Evolutionary conservation across 2,113 vertebrate species (phyloP).

Genomic region (Nicator chloris): DNA sequence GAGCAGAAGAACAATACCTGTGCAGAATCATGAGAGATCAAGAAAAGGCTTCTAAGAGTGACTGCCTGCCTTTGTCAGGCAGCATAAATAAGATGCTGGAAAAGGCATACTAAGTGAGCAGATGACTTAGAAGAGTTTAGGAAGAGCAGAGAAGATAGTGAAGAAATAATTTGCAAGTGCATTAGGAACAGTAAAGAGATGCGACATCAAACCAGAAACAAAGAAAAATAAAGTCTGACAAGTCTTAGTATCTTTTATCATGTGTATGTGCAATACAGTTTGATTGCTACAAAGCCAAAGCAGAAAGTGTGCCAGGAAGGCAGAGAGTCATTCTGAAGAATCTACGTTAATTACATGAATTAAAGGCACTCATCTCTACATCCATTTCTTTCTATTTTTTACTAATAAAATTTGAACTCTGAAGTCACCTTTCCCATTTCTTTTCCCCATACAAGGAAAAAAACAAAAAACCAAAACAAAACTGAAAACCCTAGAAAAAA

Average conservation of each 20-base stretch:
- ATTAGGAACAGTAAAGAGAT: neutral
- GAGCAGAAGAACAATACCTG: neutral
- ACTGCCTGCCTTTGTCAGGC: neutral
- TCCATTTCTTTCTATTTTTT: neutral
- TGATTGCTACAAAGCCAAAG: neutral
- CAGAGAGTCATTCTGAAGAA: neutral
- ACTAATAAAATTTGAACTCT: neutral
- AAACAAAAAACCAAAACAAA: neutral
- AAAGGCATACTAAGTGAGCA: neutral
- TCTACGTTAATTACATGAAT: neutral
- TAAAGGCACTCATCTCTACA: neutral
- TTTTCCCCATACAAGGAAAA: neutral
- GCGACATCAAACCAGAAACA: neutral
- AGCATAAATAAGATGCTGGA: neutral
- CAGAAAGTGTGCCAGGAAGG: neutral
- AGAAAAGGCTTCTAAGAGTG: neutral
- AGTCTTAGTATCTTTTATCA: neutral
- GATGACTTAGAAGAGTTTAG: neutral
- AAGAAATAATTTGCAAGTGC: neutral
- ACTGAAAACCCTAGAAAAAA: conserved; percentile 36
- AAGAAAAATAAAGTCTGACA: neutral
- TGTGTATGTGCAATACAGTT: neutral
- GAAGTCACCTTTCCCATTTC: neutral
- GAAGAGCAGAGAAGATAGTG: neutral
- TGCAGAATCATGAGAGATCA: neutral